Conservation (phyloP, 2,113 vertebrate species). For the Excalfactoria chinensis region DNA sequence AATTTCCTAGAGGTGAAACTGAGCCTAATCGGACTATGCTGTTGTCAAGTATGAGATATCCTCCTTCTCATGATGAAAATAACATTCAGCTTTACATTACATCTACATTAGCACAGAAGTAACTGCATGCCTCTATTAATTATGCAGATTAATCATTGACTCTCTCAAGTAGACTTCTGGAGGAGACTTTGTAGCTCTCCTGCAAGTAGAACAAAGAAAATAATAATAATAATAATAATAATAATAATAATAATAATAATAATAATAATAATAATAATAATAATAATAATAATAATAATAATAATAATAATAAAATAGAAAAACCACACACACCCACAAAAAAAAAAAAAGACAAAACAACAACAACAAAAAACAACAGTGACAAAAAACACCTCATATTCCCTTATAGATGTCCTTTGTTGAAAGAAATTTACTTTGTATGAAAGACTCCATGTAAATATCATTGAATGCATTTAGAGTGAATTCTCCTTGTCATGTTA, state of each 20-base stretch:
- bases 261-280: no score
- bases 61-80: not conserved
- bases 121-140: constrained; percentile 26
- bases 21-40: not conserved
- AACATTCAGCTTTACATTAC: not conserved
- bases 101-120: not conserved
- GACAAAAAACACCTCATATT: no score
- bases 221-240: no score
- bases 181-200: not conserved
- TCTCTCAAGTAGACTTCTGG: not conserved
- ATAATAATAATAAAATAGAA: no score
- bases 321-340: not conserved
- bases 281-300: no score
- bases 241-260: no score
- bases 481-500: not conserved
- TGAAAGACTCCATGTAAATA: not conserved
- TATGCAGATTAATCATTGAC: constrained; percentile 26
- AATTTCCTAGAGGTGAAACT: not conserved
- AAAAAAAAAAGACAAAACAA: not conserved
- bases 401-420: not conserved
- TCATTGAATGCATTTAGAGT: not conserved
- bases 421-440: not conserved
- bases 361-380: no score
- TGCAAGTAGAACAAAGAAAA: not conserved
- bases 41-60: not conserved